Base-by-base conservation (phyloP, 2,113 vertebrate species). In the Fukomys damarensis region DNA sequence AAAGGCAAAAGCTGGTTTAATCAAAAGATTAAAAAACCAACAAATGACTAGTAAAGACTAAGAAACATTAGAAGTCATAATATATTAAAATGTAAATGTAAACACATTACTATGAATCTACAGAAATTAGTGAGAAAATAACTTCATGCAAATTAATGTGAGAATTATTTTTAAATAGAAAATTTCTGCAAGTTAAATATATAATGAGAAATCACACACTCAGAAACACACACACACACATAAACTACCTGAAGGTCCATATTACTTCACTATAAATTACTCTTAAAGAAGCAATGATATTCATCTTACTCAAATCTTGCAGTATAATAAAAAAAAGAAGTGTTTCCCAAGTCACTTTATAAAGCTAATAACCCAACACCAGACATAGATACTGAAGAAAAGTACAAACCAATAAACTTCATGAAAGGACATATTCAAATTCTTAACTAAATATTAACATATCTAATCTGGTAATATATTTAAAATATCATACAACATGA, bases 21-120 rank as follows among this genome's bases (percentile, higher is more conserved):
- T 32, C 59, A 84, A 77, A 66, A 92, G 66, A 38, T n/a, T 92
- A 88, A 65, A 88, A 92, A 81, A 58, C n/a, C 38, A 61, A 80
- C 85, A 80, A 91, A 58, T 16, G 30, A 7, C n/a, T 72, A 56
- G 38, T 52, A 70, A 85, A 58, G 19, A 32, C 35, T 26, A 85
- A 56, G 22, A 93, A 93, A 58, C 63, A 41, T 32, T 35, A 76
- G 26, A 63, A 84, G 30, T n/a, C 26, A 41, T 11, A 26, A 56
- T 59, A 76, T 76, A 46, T 30, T 30, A 83, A 43, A 80, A 95
- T 56, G 20, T 26, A 77, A 84, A 49, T 68, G 26, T 41, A 59
- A 20, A 16, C 28, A 28, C 20, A 61, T 84, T 82, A 49, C 10
- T n/a, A 5, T 70, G 32, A 10, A 89, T 66, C 35, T 89, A 89